phyloP scores from a whole-genome alignment of 2,888 invertebrate species.

The Macaria liturata region DNA sequence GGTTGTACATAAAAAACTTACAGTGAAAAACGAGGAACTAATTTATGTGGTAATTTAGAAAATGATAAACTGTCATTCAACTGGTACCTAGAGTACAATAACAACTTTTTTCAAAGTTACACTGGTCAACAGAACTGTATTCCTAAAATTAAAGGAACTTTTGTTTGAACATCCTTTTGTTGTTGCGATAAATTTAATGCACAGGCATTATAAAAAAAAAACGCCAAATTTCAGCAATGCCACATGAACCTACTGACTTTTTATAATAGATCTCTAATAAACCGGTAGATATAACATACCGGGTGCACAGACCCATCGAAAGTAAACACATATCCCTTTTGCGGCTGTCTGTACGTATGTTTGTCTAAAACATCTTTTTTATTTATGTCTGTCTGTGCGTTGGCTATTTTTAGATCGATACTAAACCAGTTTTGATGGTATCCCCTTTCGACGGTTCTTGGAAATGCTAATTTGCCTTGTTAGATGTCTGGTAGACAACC shows the following conservation, averaged over 20 bases:
- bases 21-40: too few relatives aligned
- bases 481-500: slow-evolving; percentile 16
- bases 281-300: background rate
- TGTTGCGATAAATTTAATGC: too few relatives aligned
- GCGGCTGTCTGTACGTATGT: slow-evolving; percentile 40
- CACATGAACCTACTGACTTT: background rate
- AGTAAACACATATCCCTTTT: slow-evolving; percentile 48
- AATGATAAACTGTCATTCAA: too few relatives aligned
- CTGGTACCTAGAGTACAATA: too few relatives aligned
- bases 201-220: too few relatives aligned
- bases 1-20: too few relatives aligned
- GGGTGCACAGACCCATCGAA: slow-evolving; percentile 28
- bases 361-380: slow-evolving; percentile 49
- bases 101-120: too few relatives aligned
- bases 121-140: too few relatives aligned
- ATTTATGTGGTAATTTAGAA: too few relatives aligned
- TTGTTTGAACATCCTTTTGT: too few relatives aligned
- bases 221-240: too few relatives aligned
- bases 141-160: too few relatives aligned
- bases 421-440: slow-evolving; percentile 45
- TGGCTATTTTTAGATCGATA: slow-evolving; percentile 46
- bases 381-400: slow-evolving; percentile 50
- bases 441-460: slow-evolving; percentile 33
- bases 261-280: slow-evolving; percentile 6
- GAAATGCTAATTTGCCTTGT: slow-evolving; percentile 33